Conservation (phyloP, 2,888 invertebrate genomes). For the Synanthedon formicaeformis region DNA sequence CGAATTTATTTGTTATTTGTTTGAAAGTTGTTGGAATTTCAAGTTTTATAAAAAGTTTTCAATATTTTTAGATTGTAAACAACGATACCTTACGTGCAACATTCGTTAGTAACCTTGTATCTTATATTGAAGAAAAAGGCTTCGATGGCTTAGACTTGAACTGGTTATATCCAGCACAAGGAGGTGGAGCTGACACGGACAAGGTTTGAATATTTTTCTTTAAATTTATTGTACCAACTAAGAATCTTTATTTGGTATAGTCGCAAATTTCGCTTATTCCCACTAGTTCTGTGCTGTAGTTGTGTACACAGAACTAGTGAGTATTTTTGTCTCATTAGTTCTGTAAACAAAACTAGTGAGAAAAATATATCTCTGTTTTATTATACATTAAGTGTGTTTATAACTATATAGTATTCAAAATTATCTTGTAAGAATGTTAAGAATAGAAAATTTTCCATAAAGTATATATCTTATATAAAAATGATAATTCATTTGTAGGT, state of each 20-base stretch:
- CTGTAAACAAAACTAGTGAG: too few species aligned
- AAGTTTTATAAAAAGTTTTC: not conserved
- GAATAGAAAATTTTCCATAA: not conserved
- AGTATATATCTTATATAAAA: not conserved
- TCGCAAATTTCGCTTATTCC: too few species aligned
- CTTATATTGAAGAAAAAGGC: conserved; percentile 32
- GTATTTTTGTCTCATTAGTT: too few species aligned
- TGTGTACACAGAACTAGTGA: too few species aligned
- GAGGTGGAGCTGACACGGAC: conserved; percentile 33
- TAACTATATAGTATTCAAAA: too few species aligned
- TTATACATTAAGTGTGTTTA: too few species aligned
- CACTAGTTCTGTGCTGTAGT: too few species aligned
- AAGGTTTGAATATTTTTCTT: conserved; percentile 6
- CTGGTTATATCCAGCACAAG: conserved; percentile 72
- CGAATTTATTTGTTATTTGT: too few species aligned
- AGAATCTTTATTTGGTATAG: too few species aligned
- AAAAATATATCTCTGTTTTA: too few species aligned
- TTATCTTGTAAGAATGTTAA: not conserved
- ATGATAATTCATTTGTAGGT: conserved; percentile 17
- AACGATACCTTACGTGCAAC: conserved; percentile 7
- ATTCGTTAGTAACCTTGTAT: conserved; percentile 30
- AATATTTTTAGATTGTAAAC: conserved; percentile 7
- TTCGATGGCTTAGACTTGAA: conserved; percentile 74
- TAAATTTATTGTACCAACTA: not conserved
- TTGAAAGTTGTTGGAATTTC: too few species aligned